Percentiles rank a stretch among this genome's conserved stretches.
These are phyloP conservation scores for Tipula helvola DNA, from an alignment of 2,888 invertebrate species.

Conservation along the genomic window DNA sequence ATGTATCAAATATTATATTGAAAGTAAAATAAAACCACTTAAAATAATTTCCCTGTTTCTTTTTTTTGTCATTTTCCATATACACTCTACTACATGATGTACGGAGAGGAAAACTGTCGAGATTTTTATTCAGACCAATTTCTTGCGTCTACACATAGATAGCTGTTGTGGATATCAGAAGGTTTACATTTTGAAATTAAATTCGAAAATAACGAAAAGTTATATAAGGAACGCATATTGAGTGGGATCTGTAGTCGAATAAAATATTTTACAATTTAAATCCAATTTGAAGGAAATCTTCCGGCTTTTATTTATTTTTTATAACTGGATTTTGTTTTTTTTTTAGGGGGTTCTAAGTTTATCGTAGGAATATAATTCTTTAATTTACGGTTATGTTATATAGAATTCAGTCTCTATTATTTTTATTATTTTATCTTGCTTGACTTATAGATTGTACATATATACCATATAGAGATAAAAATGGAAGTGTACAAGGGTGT, in stretches of 20 bases:
- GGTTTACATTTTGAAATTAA: background rate
- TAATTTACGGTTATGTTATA: background rate
- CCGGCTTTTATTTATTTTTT: background rate
- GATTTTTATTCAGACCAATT: background rate
- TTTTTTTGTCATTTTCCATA: background rate
- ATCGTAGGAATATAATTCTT: background rate
- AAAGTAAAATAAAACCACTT: background rate
- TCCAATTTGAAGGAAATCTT: background rate
- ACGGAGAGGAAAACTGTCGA: background rate
- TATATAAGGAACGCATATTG: background rate
- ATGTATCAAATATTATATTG: background rate
- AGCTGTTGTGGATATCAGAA: background rate
- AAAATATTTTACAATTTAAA: slow-evolving; percentile 4
- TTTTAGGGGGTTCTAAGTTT: background rate
- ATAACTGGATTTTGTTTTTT: background rate
- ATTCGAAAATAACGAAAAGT: background rate
- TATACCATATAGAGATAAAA: background rate
- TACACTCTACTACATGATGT: background rate
- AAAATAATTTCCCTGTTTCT: background rate
- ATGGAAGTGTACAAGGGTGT: background rate
- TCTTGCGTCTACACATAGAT: background rate
- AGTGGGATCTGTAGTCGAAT: background rate
- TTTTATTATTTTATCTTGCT: background rate
- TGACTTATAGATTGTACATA: background rate
- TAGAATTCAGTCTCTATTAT: background rate